phyloP scores from a whole-genome alignment of 2,797 vertebrate species.

The Petrocephalus sullivani region DNA sequence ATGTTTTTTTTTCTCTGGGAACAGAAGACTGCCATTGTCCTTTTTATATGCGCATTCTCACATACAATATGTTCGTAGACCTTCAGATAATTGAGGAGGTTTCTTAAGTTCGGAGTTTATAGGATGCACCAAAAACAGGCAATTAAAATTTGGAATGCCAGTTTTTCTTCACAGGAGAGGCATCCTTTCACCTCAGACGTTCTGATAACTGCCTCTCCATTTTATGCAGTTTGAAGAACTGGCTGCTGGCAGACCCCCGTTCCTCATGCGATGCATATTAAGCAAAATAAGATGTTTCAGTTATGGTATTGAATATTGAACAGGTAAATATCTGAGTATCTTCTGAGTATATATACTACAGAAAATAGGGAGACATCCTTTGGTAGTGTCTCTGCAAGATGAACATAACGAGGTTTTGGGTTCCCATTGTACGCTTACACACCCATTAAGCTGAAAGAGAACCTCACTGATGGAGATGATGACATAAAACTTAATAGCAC shows the following conservation, averaged over 20 bases:
- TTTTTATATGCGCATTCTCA: conserved; percentile 41
- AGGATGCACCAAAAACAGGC: conserved; percentile 40
- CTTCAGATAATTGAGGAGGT: conserved; percentile 24
- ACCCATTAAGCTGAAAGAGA: conserved; percentile 2
- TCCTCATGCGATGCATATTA: neutral
- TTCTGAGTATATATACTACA: neutral
- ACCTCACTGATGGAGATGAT: neutral
- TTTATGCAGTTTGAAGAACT: conserved; percentile 12
- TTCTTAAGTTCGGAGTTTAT: conserved; percentile 36
- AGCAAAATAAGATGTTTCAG: neutral
- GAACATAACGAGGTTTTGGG: neutral
- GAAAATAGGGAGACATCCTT: neutral
- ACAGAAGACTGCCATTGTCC: conserved; percentile 29
- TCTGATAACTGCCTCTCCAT: conserved; percentile 30
- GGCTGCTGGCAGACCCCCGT: neutral
- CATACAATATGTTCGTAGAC: conserved; percentile 20
- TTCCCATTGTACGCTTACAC: neutral
- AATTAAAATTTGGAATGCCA: conserved; percentile 43
- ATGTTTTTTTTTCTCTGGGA: conserved; percentile 15
- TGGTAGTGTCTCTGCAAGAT: neutral
- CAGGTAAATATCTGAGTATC: neutral
- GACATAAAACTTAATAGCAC: neutral
- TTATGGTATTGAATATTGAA: neutral
- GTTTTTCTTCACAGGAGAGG: conserved; percentile 31
- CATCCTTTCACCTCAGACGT: conserved; percentile 37